Evolutionary conservation across 2,888 invertebrate species (phyloP).

Genomic region (Cerceris rybyensis): DNA sequence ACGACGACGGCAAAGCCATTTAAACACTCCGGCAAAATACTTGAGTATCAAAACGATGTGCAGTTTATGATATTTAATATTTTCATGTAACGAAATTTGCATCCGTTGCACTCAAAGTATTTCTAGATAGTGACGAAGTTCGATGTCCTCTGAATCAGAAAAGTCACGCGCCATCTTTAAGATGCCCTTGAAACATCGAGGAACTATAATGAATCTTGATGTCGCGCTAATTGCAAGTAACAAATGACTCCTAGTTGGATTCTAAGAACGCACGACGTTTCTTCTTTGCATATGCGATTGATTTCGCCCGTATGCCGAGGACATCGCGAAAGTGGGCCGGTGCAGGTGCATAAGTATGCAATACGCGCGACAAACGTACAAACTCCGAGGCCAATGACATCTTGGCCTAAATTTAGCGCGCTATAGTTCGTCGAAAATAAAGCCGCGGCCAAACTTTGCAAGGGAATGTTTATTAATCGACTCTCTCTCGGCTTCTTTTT

Average conservation of each 20-base stretch:
- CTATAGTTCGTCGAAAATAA: constrained; percentile 58
- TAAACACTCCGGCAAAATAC: constrained; percentile 25
- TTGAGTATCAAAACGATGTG: neutral
- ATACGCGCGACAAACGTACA: constrained; percentile 52
- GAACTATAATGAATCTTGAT: neutral
- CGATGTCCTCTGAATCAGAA: too few relatives aligned
- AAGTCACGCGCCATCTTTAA: too few relatives aligned
- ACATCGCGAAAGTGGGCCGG: constrained; percentile 55
- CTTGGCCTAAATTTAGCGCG: constrained; percentile 64
- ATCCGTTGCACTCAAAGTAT: constrained; percentile 4
- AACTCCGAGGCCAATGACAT: constrained; percentile 63
- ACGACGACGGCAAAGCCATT: constrained; percentile 54
- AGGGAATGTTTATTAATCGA: constrained; percentile 37
- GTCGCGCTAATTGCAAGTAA: neutral
- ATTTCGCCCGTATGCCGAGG: constrained; percentile 53
- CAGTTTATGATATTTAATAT: constrained; percentile 4
- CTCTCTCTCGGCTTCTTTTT: neutral
- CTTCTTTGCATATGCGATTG: constrained; percentile 42
- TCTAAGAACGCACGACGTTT: constrained; percentile 21
- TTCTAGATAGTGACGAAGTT: too few relatives aligned
- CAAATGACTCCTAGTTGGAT: neutral
- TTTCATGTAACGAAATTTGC: constrained; percentile 44
- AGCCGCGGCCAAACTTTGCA: constrained; percentile 48
- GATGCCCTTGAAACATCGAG: neutral
- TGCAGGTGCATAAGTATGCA: constrained; percentile 65